Evolutionary conservation across 2,113 vertebrate species (phyloP).

Genomic region (Cathartes aura): DNA sequence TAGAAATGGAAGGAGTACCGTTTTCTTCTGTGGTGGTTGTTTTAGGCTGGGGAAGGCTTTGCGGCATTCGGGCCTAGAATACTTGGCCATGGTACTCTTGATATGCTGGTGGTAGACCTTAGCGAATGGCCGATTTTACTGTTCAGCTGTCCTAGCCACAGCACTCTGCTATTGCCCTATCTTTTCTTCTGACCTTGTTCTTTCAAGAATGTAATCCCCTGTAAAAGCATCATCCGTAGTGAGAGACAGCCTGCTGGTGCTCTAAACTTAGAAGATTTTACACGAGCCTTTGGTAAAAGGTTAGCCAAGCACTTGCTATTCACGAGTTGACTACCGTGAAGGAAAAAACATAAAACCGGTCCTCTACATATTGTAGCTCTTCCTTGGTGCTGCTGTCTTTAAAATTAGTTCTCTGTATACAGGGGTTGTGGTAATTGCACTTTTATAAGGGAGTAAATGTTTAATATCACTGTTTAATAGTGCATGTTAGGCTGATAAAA

Average conservation of each 20-base stretch:
- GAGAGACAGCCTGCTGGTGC: background rate
- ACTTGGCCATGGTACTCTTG: background rate
- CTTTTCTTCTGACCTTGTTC: background rate
- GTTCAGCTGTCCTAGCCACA: background rate
- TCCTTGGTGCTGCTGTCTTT: background rate
- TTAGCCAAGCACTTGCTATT: background rate
- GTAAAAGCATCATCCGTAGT: background rate
- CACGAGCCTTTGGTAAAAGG: background rate
- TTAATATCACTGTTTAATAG: conserved; percentile 12
- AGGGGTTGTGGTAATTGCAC: background rate
- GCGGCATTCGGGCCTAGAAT: background rate
- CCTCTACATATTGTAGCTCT: background rate
- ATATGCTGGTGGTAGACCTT: background rate
- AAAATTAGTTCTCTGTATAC: background rate
- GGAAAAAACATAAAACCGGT: background rate
- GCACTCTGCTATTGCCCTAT: background rate
- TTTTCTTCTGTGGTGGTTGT: background rate
- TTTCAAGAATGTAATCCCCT: background rate
- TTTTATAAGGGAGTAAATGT: conserved; percentile 35
- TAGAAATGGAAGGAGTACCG: background rate
- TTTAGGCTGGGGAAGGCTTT: background rate
- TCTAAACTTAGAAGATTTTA: background rate
- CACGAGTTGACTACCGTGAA: background rate
- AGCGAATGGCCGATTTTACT: accelerated
- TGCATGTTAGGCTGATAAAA: background rate